Evolutionary conservation across 2,888 invertebrate genomes (phyloP).

Genomic region (Atherix ibis): DNA sequence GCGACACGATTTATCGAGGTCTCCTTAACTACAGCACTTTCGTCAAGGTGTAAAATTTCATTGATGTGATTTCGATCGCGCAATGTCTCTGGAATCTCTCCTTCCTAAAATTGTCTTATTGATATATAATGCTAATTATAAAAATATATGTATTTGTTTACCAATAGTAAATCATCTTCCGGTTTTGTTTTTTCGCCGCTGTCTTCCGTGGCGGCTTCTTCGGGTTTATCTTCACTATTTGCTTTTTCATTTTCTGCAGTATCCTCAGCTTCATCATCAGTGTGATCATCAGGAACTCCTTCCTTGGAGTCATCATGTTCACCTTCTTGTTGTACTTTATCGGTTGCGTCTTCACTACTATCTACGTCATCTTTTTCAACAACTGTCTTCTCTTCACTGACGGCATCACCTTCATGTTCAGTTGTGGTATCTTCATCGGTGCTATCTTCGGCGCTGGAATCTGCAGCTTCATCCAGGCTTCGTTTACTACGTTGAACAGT

Average conservation of each 20-base stretch:
- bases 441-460: conserved; percentile 1
- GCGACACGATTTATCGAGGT: conserved; percentile 54
- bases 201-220: conserved; percentile 15
- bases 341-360: conserved; percentile 30
- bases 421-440: conserved; percentile 14
- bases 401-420: neutral
- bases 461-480: conserved; percentile 24
- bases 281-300: conserved; percentile 15
- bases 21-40: conserved; percentile 55
- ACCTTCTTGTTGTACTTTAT: conserved; percentile 14
- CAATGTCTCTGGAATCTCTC: conserved; percentile 58
- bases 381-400: neutral
- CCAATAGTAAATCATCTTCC: conserved; percentile 33
- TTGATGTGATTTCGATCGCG: conserved; percentile 66
- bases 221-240: conserved; percentile 16
- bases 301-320: conserved; percentile 28
- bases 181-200: conserved; percentile 38
- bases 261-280: conserved; percentile 8
- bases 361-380: conserved; percentile 14
- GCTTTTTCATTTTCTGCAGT: conserved; percentile 13
- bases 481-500: conserved; percentile 12
- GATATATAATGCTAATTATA: too few relatives aligned
- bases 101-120: conserved; percentile 34
- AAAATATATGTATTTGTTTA: conserved; percentile 3
- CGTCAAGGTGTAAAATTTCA: conserved; percentile 63